These are phyloP conservation scores for Oncorhynchus mykiss DNA, from an alignment of 2,113 vertebrate species.

Conservation along the genomic window DNA sequence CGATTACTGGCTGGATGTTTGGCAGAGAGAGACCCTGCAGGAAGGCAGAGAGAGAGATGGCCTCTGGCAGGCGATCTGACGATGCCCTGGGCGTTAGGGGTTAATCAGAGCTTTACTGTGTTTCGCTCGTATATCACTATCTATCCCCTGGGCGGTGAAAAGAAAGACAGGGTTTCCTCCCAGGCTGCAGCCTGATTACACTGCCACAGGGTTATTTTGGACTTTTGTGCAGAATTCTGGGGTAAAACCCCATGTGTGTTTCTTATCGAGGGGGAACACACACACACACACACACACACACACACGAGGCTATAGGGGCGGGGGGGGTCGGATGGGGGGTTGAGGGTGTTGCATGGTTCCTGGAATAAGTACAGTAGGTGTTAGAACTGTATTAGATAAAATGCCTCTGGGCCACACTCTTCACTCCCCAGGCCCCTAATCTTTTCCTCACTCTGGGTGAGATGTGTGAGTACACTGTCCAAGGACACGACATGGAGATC, in stretches of 20 bases:
- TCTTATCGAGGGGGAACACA: not conserved
- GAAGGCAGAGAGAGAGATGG: not conserved
- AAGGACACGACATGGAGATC: constrained; percentile 4
- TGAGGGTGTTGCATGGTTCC: not conserved
- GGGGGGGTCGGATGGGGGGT: too few relatives aligned
- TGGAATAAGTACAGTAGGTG: not conserved
- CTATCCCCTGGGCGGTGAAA: not conserved
- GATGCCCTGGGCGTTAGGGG: not conserved
- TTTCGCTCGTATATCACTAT: not conserved
- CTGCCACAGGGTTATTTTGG: not conserved
- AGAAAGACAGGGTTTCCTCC: not conserved
- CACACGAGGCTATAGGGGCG: not conserved
- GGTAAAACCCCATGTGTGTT: not conserved
- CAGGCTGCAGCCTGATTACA: not conserved
- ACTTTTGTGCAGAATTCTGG: not conserved
- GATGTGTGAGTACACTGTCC: not conserved
- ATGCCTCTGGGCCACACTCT: not conserved
- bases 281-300: not conserved
- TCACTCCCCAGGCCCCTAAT: not conserved
- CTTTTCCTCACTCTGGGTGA: not conserved
- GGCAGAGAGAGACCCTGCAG: not conserved
- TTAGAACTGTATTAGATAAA: not conserved
- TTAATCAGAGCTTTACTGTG: not conserved
- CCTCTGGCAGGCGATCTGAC: not conserved
- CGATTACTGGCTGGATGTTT: not conserved